These are phyloP conservation scores for Timema cristinae DNA, from an alignment of 2,888 invertebrate species.

Conservation along the genomic window DNA sequence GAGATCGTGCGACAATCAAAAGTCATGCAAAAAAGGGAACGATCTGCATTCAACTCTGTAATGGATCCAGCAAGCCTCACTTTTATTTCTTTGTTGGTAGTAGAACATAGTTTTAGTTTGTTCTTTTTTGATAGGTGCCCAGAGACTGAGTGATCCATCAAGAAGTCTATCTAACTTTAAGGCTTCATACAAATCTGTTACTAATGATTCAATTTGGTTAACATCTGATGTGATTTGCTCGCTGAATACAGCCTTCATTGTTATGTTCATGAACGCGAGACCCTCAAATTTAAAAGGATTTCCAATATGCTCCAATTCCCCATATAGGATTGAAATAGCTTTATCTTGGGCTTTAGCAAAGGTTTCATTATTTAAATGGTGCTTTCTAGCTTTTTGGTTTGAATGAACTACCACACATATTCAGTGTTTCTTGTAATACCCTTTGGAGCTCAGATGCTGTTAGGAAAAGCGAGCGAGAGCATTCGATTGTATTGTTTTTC, in stretches of 20 bases:
- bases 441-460: conserved; percentile 17
- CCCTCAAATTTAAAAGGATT: conserved; percentile 6
- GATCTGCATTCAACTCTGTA: conserved; percentile 1
- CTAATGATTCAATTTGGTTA: not conserved
- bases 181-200: not conserved
- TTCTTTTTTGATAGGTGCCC: conserved; percentile 12
- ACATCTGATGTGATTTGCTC: conserved; percentile 6
- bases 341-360: conserved; percentile 15
- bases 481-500: conserved; percentile 16
- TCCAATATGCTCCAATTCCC: not conserved
- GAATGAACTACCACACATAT: conserved; percentile 3
- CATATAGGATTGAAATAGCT: not conserved
- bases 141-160: not conserved
- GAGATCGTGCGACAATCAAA: conserved; percentile 10
- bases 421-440: conserved; percentile 13
- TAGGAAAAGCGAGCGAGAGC: conserved; percentile 17
- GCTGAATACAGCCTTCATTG: conserved; percentile 1
- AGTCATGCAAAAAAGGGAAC: not conserved
- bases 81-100: not conserved
- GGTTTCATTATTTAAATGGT: conserved; percentile 14
- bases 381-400: conserved; percentile 13
- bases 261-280: not conserved
- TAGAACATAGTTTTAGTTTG: not conserved
- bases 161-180: conserved; percentile 2
- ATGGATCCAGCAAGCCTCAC: not conserved